Base-by-base conservation (phyloP, 2,797 vertebrate species). In the Pseudocheirus occidentalis region DNA sequence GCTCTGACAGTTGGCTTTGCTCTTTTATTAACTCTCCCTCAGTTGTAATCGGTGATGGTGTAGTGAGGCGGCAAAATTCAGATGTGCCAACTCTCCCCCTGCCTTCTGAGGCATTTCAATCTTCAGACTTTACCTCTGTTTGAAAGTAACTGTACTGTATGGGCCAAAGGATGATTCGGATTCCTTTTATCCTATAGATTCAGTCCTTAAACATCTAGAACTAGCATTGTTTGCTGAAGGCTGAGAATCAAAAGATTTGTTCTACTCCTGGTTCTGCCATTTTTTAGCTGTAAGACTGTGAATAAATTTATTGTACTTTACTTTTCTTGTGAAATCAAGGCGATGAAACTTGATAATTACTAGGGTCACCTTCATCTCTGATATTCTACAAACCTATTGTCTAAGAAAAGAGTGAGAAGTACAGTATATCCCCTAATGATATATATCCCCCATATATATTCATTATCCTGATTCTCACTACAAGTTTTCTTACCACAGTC, bases 11-110 rank as follows among this genome's bases (percentile, higher is more conserved):
- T 98, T 98, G 99, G 99, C 99, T 99, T 99, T 99, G 99, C 99
- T 99, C 99, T 99, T 99, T 99, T 99, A 99, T 99, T 99, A 99
- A 99, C 99, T 99, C 98, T 99, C 99, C 95, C 98, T 99, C 99
- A 99, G 99, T 99, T 99, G 98, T 99, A 99, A 99, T 99, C 99
- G 99, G 99, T 98, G 99, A 99, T 98, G 99, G 99, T 99, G 99
- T 99, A 99, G 98, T 99, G 99, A 99, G 99, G 99, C 99, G 99
- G 99, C 98, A 99, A 98, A 99, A 99, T 99, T 99, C 99, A 99
- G 99, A 99, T 99, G 99, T 99, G 99, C 99, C 99, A 99, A 99
- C 98, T 99, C 24, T 57, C 98, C 99, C 73, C 97, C 93, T 91
- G 95, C 96, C 91, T 94, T 59, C 95, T 81, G 94, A 96, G 94